Percentiles rank a stretch among this genome's conserved stretches.
phyloP scores from a whole-genome alignment of 2,888 invertebrate genomes.

The Ormyrus labotus region DNA sequence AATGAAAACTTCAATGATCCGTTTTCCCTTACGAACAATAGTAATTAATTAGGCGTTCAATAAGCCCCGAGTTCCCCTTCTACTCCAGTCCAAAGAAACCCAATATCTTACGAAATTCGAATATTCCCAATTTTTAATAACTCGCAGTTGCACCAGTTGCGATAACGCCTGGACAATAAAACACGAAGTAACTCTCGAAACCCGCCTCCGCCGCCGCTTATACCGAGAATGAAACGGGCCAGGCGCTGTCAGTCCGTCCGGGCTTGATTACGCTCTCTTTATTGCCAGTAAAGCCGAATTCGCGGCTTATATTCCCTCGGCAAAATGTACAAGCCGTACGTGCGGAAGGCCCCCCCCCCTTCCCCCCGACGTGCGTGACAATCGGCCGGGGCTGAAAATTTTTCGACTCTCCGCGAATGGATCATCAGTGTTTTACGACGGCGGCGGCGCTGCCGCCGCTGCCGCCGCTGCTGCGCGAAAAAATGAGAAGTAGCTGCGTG shows the following conservation, averaged over 20 bases:
- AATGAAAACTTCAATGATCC: too few relatives aligned
- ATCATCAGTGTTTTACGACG: constrained; percentile 26
- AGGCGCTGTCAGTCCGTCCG: neutral
- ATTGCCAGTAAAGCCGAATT: constrained; percentile 42
- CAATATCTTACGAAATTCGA: too few relatives aligned
- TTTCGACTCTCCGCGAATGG: constrained; percentile 3
- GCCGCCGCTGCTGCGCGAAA: neutral
- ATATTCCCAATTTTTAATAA: too few relatives aligned
- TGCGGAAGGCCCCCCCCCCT: neutral
- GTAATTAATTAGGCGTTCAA: too few relatives aligned
- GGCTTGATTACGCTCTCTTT: constrained; percentile 47
- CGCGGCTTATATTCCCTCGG: constrained; percentile 18
- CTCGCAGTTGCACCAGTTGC: too few relatives aligned
- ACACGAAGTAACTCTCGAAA: constrained; percentile 1
- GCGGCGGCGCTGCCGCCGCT: neutral
- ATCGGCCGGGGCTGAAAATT: neutral
- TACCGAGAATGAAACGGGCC: neutral
- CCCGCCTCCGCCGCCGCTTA: neutral
- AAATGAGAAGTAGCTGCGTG: neutral
- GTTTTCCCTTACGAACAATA: too few relatives aligned
- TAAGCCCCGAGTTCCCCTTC: too few relatives aligned
- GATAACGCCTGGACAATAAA: neutral
- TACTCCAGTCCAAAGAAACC: too few relatives aligned
- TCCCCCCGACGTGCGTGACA: too few relatives aligned
- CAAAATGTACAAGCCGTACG: neutral